Percentiles rank a stretch among this genome's conserved stretches.
These are phyloP conservation scores for Panonychus citri DNA, from an alignment of 1,140 invertebrate species.

Conservation along the genomic window DNA sequence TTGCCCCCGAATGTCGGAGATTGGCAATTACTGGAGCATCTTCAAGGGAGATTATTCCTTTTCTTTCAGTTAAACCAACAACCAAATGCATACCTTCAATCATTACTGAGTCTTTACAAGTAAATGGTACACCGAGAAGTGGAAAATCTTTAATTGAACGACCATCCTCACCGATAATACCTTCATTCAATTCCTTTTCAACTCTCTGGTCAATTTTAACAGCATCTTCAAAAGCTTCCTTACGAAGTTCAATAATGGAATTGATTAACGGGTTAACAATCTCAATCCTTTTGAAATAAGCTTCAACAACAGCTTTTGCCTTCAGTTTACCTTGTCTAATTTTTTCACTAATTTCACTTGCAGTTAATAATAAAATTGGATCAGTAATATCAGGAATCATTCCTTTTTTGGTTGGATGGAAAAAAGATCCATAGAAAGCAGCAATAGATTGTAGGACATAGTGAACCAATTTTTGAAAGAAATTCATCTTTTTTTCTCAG, in stretches of 20 bases:
- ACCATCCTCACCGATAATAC: constrained; percentile 24
- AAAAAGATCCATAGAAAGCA: background rate
- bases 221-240: constrained; percentile 49
- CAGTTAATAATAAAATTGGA: background rate
- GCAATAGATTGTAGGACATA: background rate
- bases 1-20: constrained; percentile 46
- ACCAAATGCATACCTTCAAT: constrained; percentile 9
- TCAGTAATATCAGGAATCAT: background rate
- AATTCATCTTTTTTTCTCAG: background rate
- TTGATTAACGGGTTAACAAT: constrained; percentile 57
- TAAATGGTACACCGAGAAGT: constrained; percentile 12
- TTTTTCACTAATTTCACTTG: background rate
- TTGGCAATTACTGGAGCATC: constrained; percentile 46
- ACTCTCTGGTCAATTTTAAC: constrained; percentile 41
- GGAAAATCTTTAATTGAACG: background rate
- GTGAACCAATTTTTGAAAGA: background rate
- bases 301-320: constrained; percentile 27
- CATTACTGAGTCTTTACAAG: constrained; percentile 12
- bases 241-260: constrained; percentile 50
- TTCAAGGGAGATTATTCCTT: constrained; percentile 30
- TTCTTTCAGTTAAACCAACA: background rate
- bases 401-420: constrained; percentile 3
- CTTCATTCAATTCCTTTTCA: constrained; percentile 6
- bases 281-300: constrained; percentile 38
- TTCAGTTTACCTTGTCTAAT: background rate